Evolutionary conservation across 2,888 invertebrate species (phyloP), one percentile per base, ranked within the genome.

Genomic region (Bedellia somnulentella): DNA sequence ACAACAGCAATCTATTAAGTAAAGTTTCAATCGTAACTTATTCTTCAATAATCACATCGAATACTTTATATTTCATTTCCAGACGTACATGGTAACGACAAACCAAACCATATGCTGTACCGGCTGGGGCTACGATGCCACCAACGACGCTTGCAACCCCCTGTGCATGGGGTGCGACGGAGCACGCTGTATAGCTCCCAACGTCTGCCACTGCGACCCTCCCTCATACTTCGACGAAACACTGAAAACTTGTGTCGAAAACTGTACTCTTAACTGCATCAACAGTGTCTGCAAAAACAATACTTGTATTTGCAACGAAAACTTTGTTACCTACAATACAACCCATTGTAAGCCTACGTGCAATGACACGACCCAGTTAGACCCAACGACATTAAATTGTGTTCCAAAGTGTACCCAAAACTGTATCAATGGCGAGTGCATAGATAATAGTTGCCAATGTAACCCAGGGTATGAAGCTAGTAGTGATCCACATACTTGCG

Each of bases 81-180:
- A 71, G 71, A 42, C 45, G 2, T 56, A 51, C 38, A 39, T 42
- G 8, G 47, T 44, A n/a, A 21, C 31, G 14, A 46, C 38, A 24
- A 57, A 54, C 23, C 54, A 48, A 15, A 48, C 49, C 2, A 47
- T 68, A 2, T 75, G 75, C 45, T 73, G 75, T 35, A 52, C 49
- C n/a, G 75, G 75, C 11, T 75, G 56, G 57, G 47, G 52, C 21
- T 67, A 73, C 36, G 34, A 45, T n/a, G 47, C 48, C 24, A 45
- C 49, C 2, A 36, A 37, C 0, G 64, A 71, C 27, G 32, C 35
- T 4, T 81, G 81, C 38, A 43, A 50, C 1, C 76, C 81, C 0
- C 49, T 60, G 1, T 81, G 81, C 44, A 67, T 64, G 0, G 68
- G 67, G 1, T 81, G 80, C 41, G 40, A 35, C 2, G 51, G 57